Evolutionary conservation across 1,140 invertebrate genomes (phyloP), one percentile per base, ranked within the genome.

Genomic region (Temnothorax nylanderi): DNA sequence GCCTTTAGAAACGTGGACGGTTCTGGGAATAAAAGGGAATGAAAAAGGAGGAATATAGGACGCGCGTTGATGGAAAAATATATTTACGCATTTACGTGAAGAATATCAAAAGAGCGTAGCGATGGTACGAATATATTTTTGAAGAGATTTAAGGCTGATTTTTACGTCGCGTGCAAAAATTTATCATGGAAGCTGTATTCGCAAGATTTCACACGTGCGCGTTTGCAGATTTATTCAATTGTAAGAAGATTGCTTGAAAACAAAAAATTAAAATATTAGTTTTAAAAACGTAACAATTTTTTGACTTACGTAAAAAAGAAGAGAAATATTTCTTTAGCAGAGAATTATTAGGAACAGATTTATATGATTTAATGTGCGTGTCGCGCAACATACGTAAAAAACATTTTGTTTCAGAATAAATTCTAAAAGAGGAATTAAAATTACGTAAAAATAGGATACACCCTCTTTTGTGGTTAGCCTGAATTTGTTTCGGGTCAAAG

Each of bases 41-140:
- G 64, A n/a, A 7, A 56, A 58, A 71, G 49, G 21, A 0, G 37
- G 37, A 26, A 84, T 60, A 58, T 82, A n/a, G 37, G 37, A 60
- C 67, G 37, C 78, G 11, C 49, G 34, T 34, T 74, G 54, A 49
- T 84, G 54, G 69, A 13, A 49, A 84, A 84, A 84, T 75, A 74
- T 69, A 69, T 84, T 84, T 84, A 84, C n/a, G 41, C 21, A 41
- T 82, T 81, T 65, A 49, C 26, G 13, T 51, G 64, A 56, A 16
- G 65, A 26, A 78, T 77, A 62, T 62, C 37, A 32, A 44, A 34
- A 34, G 47, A 56, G 65, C 32, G 49, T 71, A 54, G 47, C 77
- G 47, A 56, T 32, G n/a, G 13, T 47, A 13, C 4, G 64, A 72
- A 81, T 71, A 71, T 56, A 32, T 81, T 72, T 56, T 47, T 16